phyloP scores from a whole-genome alignment of 2,797 vertebrate genomes.

The Lindbergichthys nudifrons region DNA sequence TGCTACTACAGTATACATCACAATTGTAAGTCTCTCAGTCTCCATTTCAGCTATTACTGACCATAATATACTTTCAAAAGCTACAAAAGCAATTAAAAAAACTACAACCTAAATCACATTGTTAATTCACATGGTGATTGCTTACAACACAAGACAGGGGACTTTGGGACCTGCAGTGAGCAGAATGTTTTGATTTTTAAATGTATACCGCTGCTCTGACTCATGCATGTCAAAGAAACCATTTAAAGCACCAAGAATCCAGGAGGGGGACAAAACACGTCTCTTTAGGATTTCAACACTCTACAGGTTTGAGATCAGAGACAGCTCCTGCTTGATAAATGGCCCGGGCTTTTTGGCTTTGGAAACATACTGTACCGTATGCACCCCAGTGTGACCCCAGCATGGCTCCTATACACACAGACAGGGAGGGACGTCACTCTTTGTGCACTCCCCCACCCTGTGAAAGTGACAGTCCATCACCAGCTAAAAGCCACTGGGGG shows the following conservation, averaged over 20 bases:
- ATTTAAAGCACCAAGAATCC: slow-evolving; percentile 71
- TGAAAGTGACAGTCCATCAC: slow-evolving; percentile 77
- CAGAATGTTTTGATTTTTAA: slow-evolving; percentile 79
- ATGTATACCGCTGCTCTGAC: slow-evolving; percentile 75
- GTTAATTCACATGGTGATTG: slow-evolving; percentile 74
- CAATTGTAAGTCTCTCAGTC: slow-evolving; percentile 9
- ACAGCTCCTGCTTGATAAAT: slow-evolving; percentile 66
- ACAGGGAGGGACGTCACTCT: slow-evolving; percentile 64
- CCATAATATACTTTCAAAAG: slow-evolving; percentile 33
- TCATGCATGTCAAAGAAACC: slow-evolving; percentile 80
- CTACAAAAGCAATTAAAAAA: slow-evolving; percentile 58
- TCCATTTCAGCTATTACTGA: slow-evolving; percentile 31
- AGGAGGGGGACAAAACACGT: slow-evolving; percentile 56
- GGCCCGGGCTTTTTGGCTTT: slow-evolving; percentile 60
- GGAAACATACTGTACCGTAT: slow-evolving; percentile 67
- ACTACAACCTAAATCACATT: slow-evolving; percentile 65
- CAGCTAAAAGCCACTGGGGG: slow-evolving; percentile 69
- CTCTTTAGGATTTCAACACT: slow-evolving; percentile 71
- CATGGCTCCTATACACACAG: slow-evolving; percentile 74
- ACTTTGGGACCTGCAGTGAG: slow-evolving; percentile 55
- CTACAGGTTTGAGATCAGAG: slow-evolving; percentile 76
- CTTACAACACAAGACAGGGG: slow-evolving; percentile 65
- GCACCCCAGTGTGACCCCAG: slow-evolving; percentile 74
- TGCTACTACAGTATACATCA: background rate
- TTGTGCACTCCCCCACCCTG: slow-evolving; percentile 31